Evolutionary conservation across 2,888 invertebrate genomes (phyloP).

Genomic region (Fissipunctia ypsillon): DNA sequence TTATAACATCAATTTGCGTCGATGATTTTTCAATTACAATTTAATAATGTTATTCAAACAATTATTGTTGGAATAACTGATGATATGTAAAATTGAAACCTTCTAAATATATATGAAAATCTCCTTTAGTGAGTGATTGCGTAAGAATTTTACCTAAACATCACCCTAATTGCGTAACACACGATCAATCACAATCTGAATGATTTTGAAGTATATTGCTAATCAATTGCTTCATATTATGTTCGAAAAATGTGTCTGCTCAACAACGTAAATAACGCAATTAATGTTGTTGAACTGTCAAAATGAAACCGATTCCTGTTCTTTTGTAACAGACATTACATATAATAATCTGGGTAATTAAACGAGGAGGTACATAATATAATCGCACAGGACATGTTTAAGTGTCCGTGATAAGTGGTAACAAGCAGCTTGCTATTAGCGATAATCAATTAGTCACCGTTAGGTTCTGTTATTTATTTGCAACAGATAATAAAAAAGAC

Average conservation of each 20-base stretch:
- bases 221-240: no score
- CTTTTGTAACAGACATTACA: neutral
- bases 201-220: no score
- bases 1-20: no score
- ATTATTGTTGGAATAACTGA: no score
- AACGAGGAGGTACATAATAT: slow-evolving; percentile 9
- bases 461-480: neutral
- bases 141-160: neutral
- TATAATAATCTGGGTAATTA: neutral
- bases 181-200: no score
- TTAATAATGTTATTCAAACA: neutral
- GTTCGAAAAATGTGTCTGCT: no score
- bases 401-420: slow-evolving; percentile 13
- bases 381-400: slow-evolving; percentile 19
- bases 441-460: slow-evolving; percentile 26
- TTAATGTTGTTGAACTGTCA: no score
- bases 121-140: neutral
- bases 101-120: neutral
- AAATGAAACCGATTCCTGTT: no score
- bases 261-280: no score
- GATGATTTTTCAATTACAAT: no score
- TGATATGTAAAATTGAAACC: no score
- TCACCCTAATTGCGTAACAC: no score
- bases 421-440: slow-evolving; percentile 12
- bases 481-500: neutral